Percentiles rank a stretch among this genome's conserved stretches.
These are phyloP conservation scores for Butorides virescens DNA, from an alignment of 2,113 vertebrate genomes.

Conservation along the genomic window DNA sequence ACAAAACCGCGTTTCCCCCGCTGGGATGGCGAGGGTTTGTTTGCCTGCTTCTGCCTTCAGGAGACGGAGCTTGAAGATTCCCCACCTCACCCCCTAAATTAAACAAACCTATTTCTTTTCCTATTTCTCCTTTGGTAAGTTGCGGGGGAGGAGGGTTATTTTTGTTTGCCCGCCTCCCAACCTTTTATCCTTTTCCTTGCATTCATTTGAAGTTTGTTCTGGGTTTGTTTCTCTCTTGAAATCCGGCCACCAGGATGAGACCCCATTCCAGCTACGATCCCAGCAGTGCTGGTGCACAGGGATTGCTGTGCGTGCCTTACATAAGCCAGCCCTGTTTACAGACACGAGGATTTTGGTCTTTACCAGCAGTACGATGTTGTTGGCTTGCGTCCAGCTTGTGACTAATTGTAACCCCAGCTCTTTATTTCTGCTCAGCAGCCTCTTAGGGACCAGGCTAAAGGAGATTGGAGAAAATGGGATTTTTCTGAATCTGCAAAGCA, in stretches of 20 bases:
- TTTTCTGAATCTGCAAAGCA: not conserved
- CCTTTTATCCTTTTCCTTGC: not conserved
- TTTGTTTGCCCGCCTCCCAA: not conserved
- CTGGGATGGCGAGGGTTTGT: not conserved
- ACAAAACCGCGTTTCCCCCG: not conserved
- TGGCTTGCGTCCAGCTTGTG: slow-evolving; percentile 13
- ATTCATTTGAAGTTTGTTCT: not conserved
- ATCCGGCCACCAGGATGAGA: not conserved
- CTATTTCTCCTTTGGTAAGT: not conserved
- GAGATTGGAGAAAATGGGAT: not conserved
- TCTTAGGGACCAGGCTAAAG: not conserved
- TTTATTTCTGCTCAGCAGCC: not conserved
- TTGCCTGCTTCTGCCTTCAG: not conserved
- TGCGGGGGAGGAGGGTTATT: not conserved
- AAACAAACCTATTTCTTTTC: not conserved
- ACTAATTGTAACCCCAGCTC: slow-evolving; percentile 19
- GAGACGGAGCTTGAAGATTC: not conserved
- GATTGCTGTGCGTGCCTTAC: not conserved
- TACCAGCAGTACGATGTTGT: not conserved
- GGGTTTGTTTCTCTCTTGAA: not conserved
- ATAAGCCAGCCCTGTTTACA: slow-evolving; percentile 8
- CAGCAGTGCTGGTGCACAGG: not conserved
- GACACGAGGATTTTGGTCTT: not conserved
- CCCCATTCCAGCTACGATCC: not conserved
- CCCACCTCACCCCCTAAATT: not conserved